Evolutionary conservation across 2,888 invertebrate genomes (phyloP), one percentile per base, ranked within the genome.

Genomic region (Eupithecia centaureata): DNA sequence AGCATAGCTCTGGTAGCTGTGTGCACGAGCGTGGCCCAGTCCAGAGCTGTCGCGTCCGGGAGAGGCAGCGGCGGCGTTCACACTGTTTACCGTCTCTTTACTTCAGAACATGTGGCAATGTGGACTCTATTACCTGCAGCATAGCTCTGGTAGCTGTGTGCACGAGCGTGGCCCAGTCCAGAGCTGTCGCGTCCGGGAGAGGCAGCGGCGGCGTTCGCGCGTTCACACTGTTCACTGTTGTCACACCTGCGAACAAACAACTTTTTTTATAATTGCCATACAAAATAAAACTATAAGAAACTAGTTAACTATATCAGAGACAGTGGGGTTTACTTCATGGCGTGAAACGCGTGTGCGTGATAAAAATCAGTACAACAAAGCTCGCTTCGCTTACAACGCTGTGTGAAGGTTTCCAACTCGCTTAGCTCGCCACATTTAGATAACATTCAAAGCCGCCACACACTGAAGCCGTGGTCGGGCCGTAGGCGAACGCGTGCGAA

Each of bases 131-230:
- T 79, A 94, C 94, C 89, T 94, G 94, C 54, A 95, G 89, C 92
- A 96, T 95, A 25, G 96, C 96, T 70, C 96, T 92, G 0, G 96
- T 96, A 33, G 97, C 97, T 0, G 97, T 96, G 81, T 96, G 96
- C 2, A 97, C 97, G 27, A 97, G 92, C 79, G 96, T 95, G 13
- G 96, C 95, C 97, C 97, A 97, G 85, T 97, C 97, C 77, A 96
- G 94, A 56, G 96, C 95, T 42, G 95, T 94, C 4, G 96, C 94
- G 81, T 96, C 95, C 0, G 96, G 95, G 62, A 95, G 85, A 1
- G 95, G 95, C 63, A 96, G 88, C 8, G 90, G 89, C 5, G 85
- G 84, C 12, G 82, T 77, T 7, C 67, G 73, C 12, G 67, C 66
- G 7, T 58, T 57, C 52, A 54, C 62, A 2, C 59, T 59, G 7